A percentile compares a stretch with the other conserved stretches of the same genome.
Evolutionary conservation across 2,888 invertebrate genomes (phyloP).

Genomic region (Lithophane ornitopus): DNA sequence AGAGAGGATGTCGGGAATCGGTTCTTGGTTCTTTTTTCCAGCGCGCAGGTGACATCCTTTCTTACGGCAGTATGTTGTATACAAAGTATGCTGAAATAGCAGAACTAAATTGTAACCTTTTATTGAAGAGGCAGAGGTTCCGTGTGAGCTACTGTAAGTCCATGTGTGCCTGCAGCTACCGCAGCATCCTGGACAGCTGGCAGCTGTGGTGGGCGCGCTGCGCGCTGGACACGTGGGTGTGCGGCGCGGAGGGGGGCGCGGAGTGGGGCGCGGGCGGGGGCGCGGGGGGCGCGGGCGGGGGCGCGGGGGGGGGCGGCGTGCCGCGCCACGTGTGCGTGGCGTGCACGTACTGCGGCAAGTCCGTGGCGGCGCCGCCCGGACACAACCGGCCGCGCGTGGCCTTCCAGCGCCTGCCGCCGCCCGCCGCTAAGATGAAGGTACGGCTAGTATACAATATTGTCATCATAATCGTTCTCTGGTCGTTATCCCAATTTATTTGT

Average conservation of each 20-base stretch:
- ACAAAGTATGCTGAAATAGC: too few relatives aligned
- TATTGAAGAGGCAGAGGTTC: too few relatives aligned
- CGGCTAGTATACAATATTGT: not conserved
- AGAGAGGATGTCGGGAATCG: too few relatives aligned
- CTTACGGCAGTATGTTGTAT: too few relatives aligned
- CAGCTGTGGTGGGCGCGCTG: conserved; percentile 97
- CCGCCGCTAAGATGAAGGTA: conserved; percentile 93
- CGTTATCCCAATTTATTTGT: not conserved
- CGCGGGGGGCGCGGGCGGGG: too few relatives aligned
- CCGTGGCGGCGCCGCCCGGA: conserved; percentile 95
- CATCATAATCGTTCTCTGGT: not conserved
- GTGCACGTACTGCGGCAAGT: conserved; percentile 98
- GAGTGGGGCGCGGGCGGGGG: conserved; percentile 65
- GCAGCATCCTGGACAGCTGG: conserved; percentile 96
- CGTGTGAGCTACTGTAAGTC: not conserved
- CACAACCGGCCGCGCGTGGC: conserved; percentile 81
- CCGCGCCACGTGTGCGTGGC: conserved; percentile 91
- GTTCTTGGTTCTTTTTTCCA: too few relatives aligned
- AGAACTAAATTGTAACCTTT: too few relatives aligned
- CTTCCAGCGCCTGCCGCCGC: conserved; percentile 92
- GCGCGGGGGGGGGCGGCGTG: conserved; percentile 41
- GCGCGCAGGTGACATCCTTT: too few relatives aligned
- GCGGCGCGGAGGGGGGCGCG: conserved; percentile 89
- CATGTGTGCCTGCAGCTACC: conserved; percentile 91
- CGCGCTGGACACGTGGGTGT: conserved; percentile 96